Percentiles rank a stretch among this genome's conserved stretches.
Conservation (phyloP, 2,113 vertebrate species). For the Vicugna pacos region DNA sequence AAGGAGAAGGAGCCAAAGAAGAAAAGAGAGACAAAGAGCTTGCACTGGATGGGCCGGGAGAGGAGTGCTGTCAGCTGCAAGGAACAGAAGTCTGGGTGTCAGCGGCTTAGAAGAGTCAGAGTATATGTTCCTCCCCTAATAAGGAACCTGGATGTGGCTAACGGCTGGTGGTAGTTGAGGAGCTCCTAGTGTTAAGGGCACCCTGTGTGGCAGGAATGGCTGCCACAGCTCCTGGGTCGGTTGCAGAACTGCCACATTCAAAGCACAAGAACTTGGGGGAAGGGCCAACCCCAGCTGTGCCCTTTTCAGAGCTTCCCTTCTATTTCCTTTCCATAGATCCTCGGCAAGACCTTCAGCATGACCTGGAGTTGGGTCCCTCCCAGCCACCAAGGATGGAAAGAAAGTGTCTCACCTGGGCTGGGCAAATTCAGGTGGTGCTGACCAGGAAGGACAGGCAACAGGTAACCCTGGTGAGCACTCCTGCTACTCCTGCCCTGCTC, state of each 20-base stretch:
- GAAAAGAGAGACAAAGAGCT: neutral
- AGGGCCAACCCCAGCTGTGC: no score
- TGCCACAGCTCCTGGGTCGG: neutral
- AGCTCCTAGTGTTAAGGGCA: neutral
- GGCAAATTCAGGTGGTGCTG: neutral
- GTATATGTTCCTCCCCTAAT: neutral
- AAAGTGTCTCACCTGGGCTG: no score
- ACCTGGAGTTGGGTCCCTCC: no score
- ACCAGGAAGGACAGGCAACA: neutral
- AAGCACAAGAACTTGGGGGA: rapidly evolving
- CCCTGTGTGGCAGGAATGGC: rapidly evolving
- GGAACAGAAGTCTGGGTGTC: neutral
- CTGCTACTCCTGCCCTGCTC: rapidly evolving
- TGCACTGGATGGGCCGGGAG: rapidly evolving
- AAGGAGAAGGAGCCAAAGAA: neutral
- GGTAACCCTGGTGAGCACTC: no score
- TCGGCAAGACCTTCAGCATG: no score
- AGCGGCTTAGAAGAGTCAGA: neutral
- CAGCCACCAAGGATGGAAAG: neutral
- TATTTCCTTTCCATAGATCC: neutral
- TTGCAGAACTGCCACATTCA: neutral
- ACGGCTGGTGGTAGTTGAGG: no score
- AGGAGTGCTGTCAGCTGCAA: neutral
- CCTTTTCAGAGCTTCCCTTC: neutral
- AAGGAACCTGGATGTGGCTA: neutral